Evolutionary conservation across 2,113 vertebrate species (phyloP).

Genomic region (Pontoporia blainvillei): DNA sequence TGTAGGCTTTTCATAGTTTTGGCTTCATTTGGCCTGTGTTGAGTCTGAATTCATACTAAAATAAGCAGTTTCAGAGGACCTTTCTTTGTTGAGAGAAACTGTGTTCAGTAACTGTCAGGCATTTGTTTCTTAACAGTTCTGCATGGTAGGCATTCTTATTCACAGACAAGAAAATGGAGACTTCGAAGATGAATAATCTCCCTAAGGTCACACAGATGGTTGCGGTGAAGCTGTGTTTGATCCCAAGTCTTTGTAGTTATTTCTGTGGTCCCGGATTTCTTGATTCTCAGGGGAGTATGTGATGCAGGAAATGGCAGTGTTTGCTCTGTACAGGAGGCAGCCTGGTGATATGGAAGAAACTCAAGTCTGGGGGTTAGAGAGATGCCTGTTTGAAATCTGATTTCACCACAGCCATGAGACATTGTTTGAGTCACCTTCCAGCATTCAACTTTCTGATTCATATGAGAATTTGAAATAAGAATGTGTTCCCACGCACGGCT

Average conservation of each 20-base stretch:
- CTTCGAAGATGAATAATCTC: background rate
- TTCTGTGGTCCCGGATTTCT: background rate
- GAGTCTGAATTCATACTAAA: slow-evolving; percentile 5
- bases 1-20: background rate
- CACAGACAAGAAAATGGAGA: background rate
- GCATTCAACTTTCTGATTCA: background rate
- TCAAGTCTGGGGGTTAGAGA: background rate
- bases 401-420: background rate
- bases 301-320: background rate
- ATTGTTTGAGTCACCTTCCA: background rate
- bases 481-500: background rate
- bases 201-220: background rate
- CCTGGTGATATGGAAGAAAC: background rate
- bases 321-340: background rate
- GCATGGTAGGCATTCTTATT: background rate
- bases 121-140: background rate
- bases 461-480: background rate
- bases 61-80: background rate
- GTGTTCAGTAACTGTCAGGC: background rate
- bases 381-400: background rate
- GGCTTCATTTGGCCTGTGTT: background rate
- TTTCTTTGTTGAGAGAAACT: slow-evolving; percentile 20
- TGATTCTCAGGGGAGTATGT: background rate
- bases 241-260: background rate
- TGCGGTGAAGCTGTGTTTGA: background rate